Base-by-base conservation (phyloP, 2,888 invertebrate genomes). In the Andricus quercusramuli region DNA sequence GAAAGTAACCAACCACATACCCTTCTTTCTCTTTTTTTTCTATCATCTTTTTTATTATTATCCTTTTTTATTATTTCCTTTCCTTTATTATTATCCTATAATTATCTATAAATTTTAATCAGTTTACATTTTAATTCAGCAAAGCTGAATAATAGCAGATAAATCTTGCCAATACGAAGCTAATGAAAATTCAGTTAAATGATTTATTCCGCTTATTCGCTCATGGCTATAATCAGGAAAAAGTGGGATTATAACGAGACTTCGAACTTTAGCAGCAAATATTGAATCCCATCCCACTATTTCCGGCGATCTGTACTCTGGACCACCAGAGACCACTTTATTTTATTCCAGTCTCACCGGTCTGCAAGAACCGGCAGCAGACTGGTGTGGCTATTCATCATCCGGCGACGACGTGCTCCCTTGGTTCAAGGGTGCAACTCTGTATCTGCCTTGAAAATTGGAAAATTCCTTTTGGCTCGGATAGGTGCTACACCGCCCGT, bases 401-500 rank as follows among this genome's bases (percentile, higher is more conserved):
- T 85, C 79, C 78, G 78, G 79, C 77, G 80, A 79, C 80, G 78
- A 77, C 66, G 81, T 29, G 37, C 80, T 65, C 67, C 76, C 79
- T 77, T 76, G 80, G 70, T 78, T 79, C 37, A 29, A n/a, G 37
- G 62, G 29, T 32, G 82, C 74, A 67, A 78, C 78, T 79, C 82
- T 83, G 85, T 86, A 85, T 88, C 86, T 88, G 86, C 85, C 84
- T 88, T 87, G 87, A 84, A 88, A 89, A 88, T 88, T 88, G 88
- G 87, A 87, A 88, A 88, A 88, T 87, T 89, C 85, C 85, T 82
- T 67, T 29, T 80, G 82, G 79, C 44, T 79, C 47, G 29, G 67
- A 66, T 80, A 82, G 15, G 22, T 44, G 15, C 65, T 78, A 83
- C 80, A 78, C 77, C 59, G 77, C 62, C 74, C 59, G 77, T 67